Percentiles rank a stretch among this genome's conserved stretches.
These are phyloP conservation scores for Amblyjoppa proteus DNA, from an alignment of 2,888 invertebrate genomes.

Conservation along the genomic window DNA sequence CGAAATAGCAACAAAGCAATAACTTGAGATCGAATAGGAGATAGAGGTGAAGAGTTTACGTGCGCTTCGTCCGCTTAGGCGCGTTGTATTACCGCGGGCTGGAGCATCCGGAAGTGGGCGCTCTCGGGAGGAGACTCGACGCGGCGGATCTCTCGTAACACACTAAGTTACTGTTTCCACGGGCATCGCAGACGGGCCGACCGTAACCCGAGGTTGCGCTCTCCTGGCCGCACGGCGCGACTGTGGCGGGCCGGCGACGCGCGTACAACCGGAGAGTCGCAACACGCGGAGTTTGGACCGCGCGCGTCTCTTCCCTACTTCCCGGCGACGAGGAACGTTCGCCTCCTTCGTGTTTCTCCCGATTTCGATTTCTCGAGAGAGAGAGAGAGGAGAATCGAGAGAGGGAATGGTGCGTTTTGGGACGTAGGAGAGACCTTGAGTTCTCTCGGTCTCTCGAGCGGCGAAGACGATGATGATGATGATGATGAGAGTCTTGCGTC, in stretches of 20 bases:
- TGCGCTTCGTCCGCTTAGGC: no score
- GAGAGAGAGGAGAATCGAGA: no score
- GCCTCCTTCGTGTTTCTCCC: no score
- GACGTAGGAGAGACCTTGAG: no score
- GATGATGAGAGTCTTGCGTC: neutral
- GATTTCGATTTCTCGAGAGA: no score
- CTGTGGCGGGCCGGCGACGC: neutral
- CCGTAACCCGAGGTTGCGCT: neutral
- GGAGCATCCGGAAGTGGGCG: neutral
- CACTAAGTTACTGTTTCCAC: neutral
- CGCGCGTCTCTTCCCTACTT: conserved; percentile 9
- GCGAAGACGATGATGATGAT: neutral
- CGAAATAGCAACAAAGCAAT: no score
- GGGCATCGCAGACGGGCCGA: neutral
- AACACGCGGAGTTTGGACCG: conserved; percentile 5
- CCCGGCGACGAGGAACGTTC: no score
- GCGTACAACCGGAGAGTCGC: neutral
- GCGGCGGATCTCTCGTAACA: neutral
- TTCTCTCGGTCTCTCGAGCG: neutral
- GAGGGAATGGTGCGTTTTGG: no score
- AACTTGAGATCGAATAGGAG: no score
- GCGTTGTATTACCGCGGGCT: neutral
- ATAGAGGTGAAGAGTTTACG: no score
- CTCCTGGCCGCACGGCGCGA: neutral
- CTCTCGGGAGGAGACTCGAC: neutral